Evolutionary conservation across 2,888 invertebrate genomes (phyloP).

Genomic region (Macrostomum cliftonense): DNA sequence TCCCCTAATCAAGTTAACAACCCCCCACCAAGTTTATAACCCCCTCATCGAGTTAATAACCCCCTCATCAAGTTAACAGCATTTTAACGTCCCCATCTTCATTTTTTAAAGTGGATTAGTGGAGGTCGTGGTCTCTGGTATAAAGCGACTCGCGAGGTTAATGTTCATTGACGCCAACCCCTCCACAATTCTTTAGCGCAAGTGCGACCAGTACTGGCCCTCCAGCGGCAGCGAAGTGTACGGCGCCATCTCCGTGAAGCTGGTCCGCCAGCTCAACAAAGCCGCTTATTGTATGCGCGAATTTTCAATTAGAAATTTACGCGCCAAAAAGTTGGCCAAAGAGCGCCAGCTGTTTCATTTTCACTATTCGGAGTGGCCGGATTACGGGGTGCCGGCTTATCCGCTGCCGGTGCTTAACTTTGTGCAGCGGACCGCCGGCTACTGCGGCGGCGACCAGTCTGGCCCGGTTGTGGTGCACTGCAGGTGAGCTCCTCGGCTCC

Average conservation of each 20-base stretch:
- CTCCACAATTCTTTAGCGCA: conserved; percentile 45
- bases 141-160: too few relatives aligned
- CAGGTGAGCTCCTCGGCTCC: conserved; percentile 59
- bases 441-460: conserved; percentile 50
- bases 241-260: conserved; percentile 68
- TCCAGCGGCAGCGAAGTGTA: conserved; percentile 47
- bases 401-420: conserved; percentile 78
- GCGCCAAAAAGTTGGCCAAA: conserved; percentile 43
- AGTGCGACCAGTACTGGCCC: conserved; percentile 98
- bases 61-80: too few relatives aligned
- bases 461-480: conserved; percentile 87
- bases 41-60: too few relatives aligned
- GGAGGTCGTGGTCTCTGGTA: too few relatives aligned
- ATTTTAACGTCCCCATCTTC: too few relatives aligned
- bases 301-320: conserved; percentile 55
- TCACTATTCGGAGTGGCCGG: conserved; percentile 94
- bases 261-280: conserved; percentile 70
- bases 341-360: conserved; percentile 62
- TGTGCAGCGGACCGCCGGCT: conserved; percentile 61
- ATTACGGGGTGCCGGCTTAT: conserved; percentile 57
- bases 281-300: conserved; percentile 82
- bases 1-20: too few relatives aligned
- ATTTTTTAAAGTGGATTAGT: too few relatives aligned
- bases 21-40: too few relatives aligned
- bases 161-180: too few relatives aligned